A percentile compares a stretch with the other conserved stretches of the same genome.
These are phyloP conservation scores for Rhamnusium bicolor DNA, from an alignment of 2,888 invertebrate species.

Conservation along the genomic window DNA sequence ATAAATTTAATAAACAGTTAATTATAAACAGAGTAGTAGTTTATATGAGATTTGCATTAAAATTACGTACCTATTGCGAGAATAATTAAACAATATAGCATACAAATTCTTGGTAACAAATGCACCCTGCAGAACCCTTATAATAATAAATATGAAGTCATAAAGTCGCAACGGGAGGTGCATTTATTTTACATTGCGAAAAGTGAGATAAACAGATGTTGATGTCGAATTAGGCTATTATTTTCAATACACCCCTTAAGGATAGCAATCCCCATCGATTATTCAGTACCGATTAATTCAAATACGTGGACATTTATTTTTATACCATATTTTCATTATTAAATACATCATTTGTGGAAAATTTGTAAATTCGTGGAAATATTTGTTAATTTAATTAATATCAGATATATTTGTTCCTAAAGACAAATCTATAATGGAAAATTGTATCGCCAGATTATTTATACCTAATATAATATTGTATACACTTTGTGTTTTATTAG, in stretches of 20 bases:
- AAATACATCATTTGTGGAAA: too few species aligned
- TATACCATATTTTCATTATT: not conserved
- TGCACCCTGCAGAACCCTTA: conserved; percentile 29
- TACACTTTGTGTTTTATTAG: too few species aligned
- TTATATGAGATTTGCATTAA: conserved; percentile 7
- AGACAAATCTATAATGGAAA: too few species aligned
- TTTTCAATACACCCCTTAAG: conserved; percentile 20
- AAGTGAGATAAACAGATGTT: conserved; percentile 45
- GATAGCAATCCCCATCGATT: conserved; percentile 2
- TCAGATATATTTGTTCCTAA: too few species aligned
- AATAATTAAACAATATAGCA: conserved; percentile 16
- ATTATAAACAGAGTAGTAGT: conserved; percentile 3
- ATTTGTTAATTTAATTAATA: too few species aligned
- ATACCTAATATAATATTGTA: too few species aligned
- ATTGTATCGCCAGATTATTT: too few species aligned
- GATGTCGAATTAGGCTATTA: conserved; percentile 30
- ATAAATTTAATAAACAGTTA: conserved; percentile 23
- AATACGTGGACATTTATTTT: conserved; percentile 4
- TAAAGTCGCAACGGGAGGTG: conserved; percentile 44
- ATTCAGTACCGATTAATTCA: conserved; percentile 8
- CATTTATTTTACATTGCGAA: conserved; percentile 38
- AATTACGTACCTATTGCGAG: not conserved
- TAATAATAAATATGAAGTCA: conserved; percentile 40
- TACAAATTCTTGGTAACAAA: conserved; percentile 22
- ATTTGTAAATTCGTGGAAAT: too few species aligned